These are phyloP conservation scores for Neoscelio sp. DNA, from an alignment of 2,888 invertebrate species.

Conservation along the genomic window DNA sequence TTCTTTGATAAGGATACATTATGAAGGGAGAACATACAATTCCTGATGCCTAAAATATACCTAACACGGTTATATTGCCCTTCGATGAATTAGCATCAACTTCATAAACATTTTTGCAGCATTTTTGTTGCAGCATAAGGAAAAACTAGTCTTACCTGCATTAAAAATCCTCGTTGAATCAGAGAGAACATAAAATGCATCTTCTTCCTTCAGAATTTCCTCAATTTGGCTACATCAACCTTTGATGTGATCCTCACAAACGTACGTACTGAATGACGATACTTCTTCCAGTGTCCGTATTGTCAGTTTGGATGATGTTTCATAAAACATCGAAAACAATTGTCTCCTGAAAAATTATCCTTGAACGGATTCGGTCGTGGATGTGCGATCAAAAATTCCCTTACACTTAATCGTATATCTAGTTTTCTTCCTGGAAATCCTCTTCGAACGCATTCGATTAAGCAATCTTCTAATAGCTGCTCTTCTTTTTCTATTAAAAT, in stretches of 20 bases:
- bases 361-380: conserved; percentile 15
- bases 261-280: conserved; percentile 71
- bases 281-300: conserved; percentile 70
- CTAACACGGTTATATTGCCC: conserved; percentile 41
- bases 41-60: conserved; percentile 41
- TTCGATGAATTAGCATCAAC: conserved; percentile 27
- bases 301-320: conserved; percentile 69
- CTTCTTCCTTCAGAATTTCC: conserved; percentile 66
- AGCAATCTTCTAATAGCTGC: conserved; percentile 16
- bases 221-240: conserved; percentile 71
- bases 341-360: conserved; percentile 22
- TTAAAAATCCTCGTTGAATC: conserved; percentile 73
- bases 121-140: conserved; percentile 71
- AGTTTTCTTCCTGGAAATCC: conserved; percentile 30
- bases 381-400: conserved; percentile 5
- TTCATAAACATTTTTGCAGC: conserved; percentile 56
- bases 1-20: conserved; percentile 47
- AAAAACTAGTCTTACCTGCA: conserved; percentile 75
- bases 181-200: conserved; percentile 22
- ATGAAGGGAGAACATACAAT: conserved; percentile 40
- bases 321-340: conserved; percentile 12
- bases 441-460: conserved; percentile 12
- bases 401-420: conserved; percentile 23
- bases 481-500: conserved; percentile 8
- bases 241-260: conserved; percentile 71